Evolutionary conservation across 2,797 vertebrate species (phyloP).

Genomic region (Diplodus puntazzo): DNA sequence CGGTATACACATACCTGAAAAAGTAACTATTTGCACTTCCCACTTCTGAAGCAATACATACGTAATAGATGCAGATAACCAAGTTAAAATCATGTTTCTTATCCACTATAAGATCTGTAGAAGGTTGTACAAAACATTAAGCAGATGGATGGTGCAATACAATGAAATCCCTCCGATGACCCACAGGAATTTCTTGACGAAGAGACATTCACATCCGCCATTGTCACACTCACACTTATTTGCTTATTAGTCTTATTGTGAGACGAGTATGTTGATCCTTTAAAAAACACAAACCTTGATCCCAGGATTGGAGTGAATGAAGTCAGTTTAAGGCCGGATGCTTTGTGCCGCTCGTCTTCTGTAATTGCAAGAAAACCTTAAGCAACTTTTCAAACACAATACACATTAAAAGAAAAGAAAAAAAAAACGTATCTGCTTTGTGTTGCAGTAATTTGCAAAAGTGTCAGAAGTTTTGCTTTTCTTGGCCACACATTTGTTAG

Average conservation of each 20-base stretch:
- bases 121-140: too few species aligned
- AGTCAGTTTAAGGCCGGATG: not conserved
- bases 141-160: not conserved
- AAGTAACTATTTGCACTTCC: too few species aligned
- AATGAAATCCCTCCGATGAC: not conserved
- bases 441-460: slow-evolving; percentile 10
- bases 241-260: not conserved
- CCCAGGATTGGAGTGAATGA: not conserved
- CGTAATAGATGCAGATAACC: not conserved
- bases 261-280: not conserved
- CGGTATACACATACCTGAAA: too few species aligned
- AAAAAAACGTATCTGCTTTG: slow-evolving; percentile 3
- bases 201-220: not conserved
- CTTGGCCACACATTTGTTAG: slow-evolving; percentile 33
- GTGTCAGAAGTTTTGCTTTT: slow-evolving; percentile 44
- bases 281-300: not conserved
- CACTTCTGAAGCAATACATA: too few species aligned
- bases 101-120: not conserved
- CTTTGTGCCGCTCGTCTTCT: slow-evolving; percentile 14
- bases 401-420: not conserved
- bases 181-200: not conserved
- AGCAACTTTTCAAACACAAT: not conserved
- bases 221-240: not conserved
- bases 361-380: not conserved
- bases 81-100: not conserved